A percentile compares a stretch with the other conserved stretches of the same genome.
phyloP scores from a whole-genome alignment of 2,113 vertebrate genomes.

The Gulo gulo region DNA sequence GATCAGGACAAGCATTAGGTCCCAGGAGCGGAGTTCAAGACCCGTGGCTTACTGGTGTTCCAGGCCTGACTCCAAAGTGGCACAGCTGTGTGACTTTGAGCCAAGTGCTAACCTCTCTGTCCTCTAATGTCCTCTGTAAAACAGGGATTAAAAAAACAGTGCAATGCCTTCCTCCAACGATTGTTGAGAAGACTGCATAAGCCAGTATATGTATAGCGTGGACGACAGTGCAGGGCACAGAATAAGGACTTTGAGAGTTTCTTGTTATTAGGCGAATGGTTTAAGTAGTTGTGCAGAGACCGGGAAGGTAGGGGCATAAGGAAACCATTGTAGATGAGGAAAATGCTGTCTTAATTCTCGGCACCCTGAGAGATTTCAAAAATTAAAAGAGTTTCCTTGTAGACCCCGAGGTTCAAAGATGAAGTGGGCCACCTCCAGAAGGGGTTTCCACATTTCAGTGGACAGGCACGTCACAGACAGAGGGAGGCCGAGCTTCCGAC shows the following conservation, averaged over 20 bases:
- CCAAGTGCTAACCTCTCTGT: neutral
- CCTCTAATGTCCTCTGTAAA: neutral
- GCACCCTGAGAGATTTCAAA: neutral
- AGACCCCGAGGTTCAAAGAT: neutral
- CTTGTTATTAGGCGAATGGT: neutral
- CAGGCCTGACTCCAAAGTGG: neutral
- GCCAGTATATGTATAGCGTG: neutral
- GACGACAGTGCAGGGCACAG: neutral
- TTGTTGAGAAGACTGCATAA: neutral
- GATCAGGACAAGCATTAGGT: neutral
- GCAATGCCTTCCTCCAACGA: no score
- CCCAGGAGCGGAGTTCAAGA: neutral
- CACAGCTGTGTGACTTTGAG: neutral
- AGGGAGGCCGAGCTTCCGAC: neutral
- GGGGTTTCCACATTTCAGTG: accelerated
- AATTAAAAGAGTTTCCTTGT: neutral
- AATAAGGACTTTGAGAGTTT: neutral
- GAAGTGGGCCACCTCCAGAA: neutral
- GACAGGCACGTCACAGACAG: neutral
- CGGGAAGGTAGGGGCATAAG: neutral
- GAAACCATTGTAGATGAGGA: neutral
- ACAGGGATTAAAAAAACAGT: accelerated
- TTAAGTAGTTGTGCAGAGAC: neutral
- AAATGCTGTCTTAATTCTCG: neutral
- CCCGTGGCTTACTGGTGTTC: neutral